phyloP scores from a whole-genome alignment of 2,113 vertebrate genomes.

The Macheiramphus alcinus region DNA sequence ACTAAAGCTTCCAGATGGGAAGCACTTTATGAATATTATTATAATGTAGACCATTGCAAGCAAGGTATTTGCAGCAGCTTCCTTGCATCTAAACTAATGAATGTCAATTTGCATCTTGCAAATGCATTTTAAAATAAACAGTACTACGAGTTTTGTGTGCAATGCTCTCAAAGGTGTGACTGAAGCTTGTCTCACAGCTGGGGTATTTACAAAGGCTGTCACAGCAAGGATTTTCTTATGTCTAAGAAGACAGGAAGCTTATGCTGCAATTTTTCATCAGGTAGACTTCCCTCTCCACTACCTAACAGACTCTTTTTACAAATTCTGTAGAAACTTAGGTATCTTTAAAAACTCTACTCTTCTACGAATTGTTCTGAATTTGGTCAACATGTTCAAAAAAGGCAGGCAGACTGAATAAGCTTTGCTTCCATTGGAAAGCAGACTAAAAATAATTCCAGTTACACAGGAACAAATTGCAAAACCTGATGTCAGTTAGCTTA shows the following conservation, averaged over 20 bases:
- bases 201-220: neutral
- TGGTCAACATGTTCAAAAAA: neutral
- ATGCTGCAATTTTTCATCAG: neutral
- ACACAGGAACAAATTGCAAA: neutral
- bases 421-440: neutral
- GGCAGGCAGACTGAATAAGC: neutral
- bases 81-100: neutral
- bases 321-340: neutral
- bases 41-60: neutral
- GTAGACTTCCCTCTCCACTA: neutral
- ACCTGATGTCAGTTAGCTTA: neutral
- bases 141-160: neutral
- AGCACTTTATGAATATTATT: neutral
- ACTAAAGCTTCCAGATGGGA: neutral
- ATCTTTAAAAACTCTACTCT: neutral
- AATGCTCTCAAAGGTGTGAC: neutral
- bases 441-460: neutral
- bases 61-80: neutral
- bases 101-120: neutral
- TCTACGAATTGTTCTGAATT: neutral
- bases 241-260: neutral
- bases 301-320: neutral
- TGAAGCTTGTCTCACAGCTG: neutral
- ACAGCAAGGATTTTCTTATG: neutral
- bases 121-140: neutral